Percentiles rank a stretch among this genome's conserved stretches.
phyloP scores from a whole-genome alignment of 2,113 vertebrate species.

The Ondatra zibethicus region DNA sequence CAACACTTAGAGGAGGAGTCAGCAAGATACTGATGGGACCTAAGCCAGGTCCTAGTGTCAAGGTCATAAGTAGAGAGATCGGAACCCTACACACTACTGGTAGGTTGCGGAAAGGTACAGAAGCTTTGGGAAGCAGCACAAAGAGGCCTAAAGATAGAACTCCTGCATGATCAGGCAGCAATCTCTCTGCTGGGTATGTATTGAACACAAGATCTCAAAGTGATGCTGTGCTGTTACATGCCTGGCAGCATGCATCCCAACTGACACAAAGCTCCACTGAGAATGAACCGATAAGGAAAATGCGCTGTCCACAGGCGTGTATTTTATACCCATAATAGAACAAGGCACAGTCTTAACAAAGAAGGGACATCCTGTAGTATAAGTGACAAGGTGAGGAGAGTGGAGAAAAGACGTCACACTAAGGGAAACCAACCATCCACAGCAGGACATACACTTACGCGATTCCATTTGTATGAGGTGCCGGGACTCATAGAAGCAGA shows the following conservation, averaged over 20 bases:
- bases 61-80: fast-evolving
- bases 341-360: neutral
- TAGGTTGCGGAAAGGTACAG: neutral
- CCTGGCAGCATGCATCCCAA: neutral
- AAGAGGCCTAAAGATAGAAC: neutral
- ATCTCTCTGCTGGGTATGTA: neutral
- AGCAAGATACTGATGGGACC: neutral
- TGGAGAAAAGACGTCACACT: neutral
- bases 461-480: neutral
- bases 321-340: neutral
- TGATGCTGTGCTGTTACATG: neutral
- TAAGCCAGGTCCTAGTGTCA: neutral
- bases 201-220: neutral
- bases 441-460: neutral
- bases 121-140: neutral
- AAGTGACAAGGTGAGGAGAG: neutral
- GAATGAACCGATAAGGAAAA: neutral
- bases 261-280: neutral
- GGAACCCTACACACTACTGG: neutral
- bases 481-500: neutral
- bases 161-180: neutral
- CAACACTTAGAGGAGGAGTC: neutral
- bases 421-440: neutral
- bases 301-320: neutral
- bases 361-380: neutral